phyloP scores from a whole-genome alignment of 2,888 invertebrate genomes.

The Pelosia muscerda region DNA sequence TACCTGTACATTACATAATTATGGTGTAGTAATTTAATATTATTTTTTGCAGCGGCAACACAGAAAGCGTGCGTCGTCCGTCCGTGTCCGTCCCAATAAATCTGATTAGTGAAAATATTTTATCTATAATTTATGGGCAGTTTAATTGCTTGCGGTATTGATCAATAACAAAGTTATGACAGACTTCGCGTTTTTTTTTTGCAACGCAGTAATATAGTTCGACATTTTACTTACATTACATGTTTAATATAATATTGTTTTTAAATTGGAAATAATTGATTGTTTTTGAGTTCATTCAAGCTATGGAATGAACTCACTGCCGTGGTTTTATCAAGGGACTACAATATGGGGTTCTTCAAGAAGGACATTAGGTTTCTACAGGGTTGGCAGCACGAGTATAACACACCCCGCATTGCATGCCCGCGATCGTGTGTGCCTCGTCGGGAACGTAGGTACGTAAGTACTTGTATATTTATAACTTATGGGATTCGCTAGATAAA shows the following conservation, averaged over 20 bases:
- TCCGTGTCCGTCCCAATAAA: neutral
- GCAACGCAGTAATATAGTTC: neutral
- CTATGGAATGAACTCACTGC: too few species aligned
- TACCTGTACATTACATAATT: too few species aligned
- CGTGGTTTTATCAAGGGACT: too few species aligned
- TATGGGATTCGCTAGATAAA: conserved; percentile 54
- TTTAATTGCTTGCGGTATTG: neutral
- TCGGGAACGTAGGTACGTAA: conserved; percentile 32
- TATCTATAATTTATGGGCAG: neutral
- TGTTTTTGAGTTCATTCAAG: neutral
- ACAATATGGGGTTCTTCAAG: too few species aligned
- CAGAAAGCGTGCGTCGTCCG: neutral
- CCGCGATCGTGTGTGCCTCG: neutral
- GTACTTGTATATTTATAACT: conserved; percentile 36
- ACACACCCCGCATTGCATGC: too few species aligned
- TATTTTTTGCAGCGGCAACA: neutral
- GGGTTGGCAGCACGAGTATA: too few species aligned
- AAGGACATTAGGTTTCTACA: too few species aligned
- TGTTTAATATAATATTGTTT: too few species aligned
- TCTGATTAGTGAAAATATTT: conserved; percentile 1
- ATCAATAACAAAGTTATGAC: neutral
- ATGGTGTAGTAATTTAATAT: neutral
- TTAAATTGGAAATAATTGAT: too few species aligned
- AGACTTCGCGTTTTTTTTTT: conserved; percentile 3
- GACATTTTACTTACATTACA: neutral